Base-by-base conservation (phyloP, 2,113 vertebrate species). In the Siniperca chuatsi region DNA sequence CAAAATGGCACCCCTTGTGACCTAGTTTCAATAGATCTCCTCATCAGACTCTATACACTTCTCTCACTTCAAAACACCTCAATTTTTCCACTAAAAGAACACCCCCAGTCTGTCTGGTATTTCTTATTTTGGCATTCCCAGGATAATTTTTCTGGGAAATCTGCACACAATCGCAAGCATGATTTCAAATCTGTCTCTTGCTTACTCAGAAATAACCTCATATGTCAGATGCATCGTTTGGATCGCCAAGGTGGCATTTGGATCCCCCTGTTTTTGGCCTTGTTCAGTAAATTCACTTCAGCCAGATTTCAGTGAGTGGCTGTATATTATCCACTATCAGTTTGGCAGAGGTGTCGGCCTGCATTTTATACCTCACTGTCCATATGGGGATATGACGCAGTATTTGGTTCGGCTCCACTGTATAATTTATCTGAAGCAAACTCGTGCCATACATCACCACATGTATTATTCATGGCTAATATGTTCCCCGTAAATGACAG, bases 401-500 rank as follows among this genome's bases (percentile, higher is more conserved):
- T 86, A 69, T 92, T 76, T 82, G 87, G 73, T 88, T 71, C 1
- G 13, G 46, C 20, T 48, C 55, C 80, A 73, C 75, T 84, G 77
- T 92, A 87, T 93, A 89, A 88, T 90, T 86, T 87, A 93, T 92
- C 78, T 25, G 29, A 74, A 50, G 76, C 44, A 7, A 87, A 85
- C 84, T 9, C 35, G 70, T 79, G 18, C 83, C 80, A 91, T 91
- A 83, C 88, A 91, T 91, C 82, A 81, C 83, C 48, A 16, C 83
- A 93, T 95, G 87, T 87, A 94, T 93, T 91, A 93, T 94, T 95
- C 90, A 95, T 87, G 78, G 50, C 9, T 91, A 90, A 92, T 92
- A 92, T 82, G 80, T 89, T 87, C 82, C 85, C 67, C 61, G 62
- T 93, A 94, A 94, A 89, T 84, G 86, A 90, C 79, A 84, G 79